A percentile compares a stretch with the other conserved stretches of the same genome.
These are phyloP conservation scores for Drosophila antonietae DNA, from an alignment of 2,888 invertebrate species.

Conservation along the genomic window DNA sequence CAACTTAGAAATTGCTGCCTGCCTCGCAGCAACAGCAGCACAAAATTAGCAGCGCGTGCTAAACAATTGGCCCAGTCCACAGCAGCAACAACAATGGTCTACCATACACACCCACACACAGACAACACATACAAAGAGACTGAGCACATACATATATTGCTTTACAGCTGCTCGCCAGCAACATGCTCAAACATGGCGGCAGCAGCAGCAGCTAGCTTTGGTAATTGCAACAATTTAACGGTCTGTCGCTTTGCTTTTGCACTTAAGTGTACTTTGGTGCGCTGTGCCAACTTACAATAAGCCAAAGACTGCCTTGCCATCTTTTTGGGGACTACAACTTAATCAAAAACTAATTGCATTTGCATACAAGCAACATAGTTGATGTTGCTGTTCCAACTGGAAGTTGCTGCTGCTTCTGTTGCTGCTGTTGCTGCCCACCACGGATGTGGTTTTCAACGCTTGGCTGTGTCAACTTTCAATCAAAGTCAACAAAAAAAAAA, in stretches of 20 bases:
- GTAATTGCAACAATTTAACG: slow-evolving; percentile 84
- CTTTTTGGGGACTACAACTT: slow-evolving; percentile 73
- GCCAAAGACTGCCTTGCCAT: slow-evolving; percentile 22
- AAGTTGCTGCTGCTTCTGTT: slow-evolving; percentile 43
- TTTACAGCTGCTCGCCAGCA: slow-evolving; percentile 69
- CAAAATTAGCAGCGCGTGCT: slow-evolving; percentile 80
- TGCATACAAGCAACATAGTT: slow-evolving; percentile 61
- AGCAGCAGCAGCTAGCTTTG: slow-evolving; percentile 58
- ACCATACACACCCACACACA: slow-evolving; percentile 57
- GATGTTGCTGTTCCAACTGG: slow-evolving; percentile 11
- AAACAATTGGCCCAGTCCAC: slow-evolving; percentile 71
- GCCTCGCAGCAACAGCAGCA: slow-evolving; percentile 65
- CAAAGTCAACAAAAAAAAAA: slow-evolving; percentile 70
- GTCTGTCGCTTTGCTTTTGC: slow-evolving; percentile 82
- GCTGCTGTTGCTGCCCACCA: slow-evolving; percentile 58
- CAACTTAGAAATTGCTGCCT: slow-evolving; percentile 79
- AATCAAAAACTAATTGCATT: slow-evolving; percentile 81
- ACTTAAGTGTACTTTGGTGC: slow-evolving; percentile 82
- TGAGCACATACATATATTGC: slow-evolving; percentile 73
- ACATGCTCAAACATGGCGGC: slow-evolving; percentile 70
- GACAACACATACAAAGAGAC: slow-evolving; percentile 4
- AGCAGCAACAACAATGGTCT: slow-evolving; percentile 52
- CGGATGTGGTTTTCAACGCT: slow-evolving; percentile 83
- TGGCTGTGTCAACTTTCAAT: slow-evolving; percentile 81
- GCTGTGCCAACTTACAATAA: slow-evolving; percentile 38